These are phyloP conservation scores for Odontamblyopus lacepedii DNA, from an alignment of 2,797 vertebrate species.

Conservation along the genomic window DNA sequence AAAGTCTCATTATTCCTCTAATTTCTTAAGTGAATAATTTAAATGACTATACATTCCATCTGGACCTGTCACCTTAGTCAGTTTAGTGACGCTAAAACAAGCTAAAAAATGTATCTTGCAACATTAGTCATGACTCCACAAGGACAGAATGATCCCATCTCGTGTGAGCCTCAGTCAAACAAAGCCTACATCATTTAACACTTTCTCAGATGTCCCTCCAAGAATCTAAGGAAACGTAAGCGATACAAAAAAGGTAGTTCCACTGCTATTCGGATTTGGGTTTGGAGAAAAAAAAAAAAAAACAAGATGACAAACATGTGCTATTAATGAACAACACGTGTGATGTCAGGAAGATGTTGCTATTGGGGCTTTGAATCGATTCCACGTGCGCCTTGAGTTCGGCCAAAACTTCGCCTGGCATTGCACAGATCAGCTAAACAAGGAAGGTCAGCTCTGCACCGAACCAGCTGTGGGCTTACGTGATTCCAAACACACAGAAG, in stretches of 20 bases:
- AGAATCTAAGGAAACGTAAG: slow-evolving; percentile 59
- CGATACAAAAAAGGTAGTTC: slow-evolving; percentile 64
- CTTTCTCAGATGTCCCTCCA: slow-evolving; percentile 69
- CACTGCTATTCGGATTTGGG: slow-evolving; percentile 56
- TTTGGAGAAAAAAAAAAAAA: slow-evolving; percentile 26
- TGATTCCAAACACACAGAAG: slow-evolving; percentile 56
- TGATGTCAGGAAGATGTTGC: slow-evolving; percentile 56
- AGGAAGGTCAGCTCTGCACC: slow-evolving; percentile 53
- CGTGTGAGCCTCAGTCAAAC: slow-evolving; percentile 64
- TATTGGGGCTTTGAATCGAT: slow-evolving; percentile 57
- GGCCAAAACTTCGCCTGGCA: slow-evolving; percentile 71
- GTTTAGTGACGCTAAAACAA: slow-evolving; percentile 27
- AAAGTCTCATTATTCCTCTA: not conserved
- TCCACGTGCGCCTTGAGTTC: slow-evolving; percentile 63
- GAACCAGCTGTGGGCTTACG: slow-evolving; percentile 64
- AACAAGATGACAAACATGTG: slow-evolving; percentile 64
- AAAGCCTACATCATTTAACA: slow-evolving; percentile 62
- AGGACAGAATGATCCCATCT: slow-evolving; percentile 63
- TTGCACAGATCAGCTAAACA: slow-evolving; percentile 58
- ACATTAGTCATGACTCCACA: slow-evolving; percentile 53
- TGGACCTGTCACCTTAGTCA: slow-evolving; percentile 26
- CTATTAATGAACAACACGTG: slow-evolving; percentile 71
- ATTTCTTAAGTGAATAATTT: not conserved
- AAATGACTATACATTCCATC: not conserved
- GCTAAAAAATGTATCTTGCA: slow-evolving; percentile 34